These are phyloP conservation scores for Cyphomyrus discorhynchus DNA, from an alignment of 2,113 vertebrate genomes.

Conservation along the genomic window DNA sequence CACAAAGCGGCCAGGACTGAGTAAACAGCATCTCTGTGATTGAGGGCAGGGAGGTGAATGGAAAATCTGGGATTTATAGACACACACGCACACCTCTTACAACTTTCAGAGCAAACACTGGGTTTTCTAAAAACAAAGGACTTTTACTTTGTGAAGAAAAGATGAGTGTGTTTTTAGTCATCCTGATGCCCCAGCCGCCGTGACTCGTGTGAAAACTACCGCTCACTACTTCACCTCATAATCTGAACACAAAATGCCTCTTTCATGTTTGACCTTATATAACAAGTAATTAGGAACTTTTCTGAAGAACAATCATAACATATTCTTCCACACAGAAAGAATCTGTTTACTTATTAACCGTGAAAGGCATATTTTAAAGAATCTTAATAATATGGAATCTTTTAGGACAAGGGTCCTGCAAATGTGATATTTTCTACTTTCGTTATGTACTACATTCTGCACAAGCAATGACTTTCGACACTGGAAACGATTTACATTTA, in stretches of 20 bases:
- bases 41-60: neutral
- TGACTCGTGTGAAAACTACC: neutral
- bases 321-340: neutral
- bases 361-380: neutral
- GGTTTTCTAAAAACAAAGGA: neutral
- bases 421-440: neutral
- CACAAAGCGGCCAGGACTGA: neutral
- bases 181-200: neutral
- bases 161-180: neutral
- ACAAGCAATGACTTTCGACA: neutral
- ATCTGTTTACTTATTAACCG: neutral
- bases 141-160: neutral
- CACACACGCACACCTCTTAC: neutral
- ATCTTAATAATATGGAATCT: neutral
- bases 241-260: neutral
- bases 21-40: neutral
- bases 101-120: neutral
- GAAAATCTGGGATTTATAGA: neutral
- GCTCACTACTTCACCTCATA: neutral
- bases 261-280: neutral
- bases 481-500: neutral
- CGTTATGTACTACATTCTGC: neutral
- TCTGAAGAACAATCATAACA: neutral
- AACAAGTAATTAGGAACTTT: neutral
- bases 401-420: neutral